phyloP scores from a whole-genome alignment of 2,797 vertebrate genomes.

The Schizothorax lantsangensis region DNA sequence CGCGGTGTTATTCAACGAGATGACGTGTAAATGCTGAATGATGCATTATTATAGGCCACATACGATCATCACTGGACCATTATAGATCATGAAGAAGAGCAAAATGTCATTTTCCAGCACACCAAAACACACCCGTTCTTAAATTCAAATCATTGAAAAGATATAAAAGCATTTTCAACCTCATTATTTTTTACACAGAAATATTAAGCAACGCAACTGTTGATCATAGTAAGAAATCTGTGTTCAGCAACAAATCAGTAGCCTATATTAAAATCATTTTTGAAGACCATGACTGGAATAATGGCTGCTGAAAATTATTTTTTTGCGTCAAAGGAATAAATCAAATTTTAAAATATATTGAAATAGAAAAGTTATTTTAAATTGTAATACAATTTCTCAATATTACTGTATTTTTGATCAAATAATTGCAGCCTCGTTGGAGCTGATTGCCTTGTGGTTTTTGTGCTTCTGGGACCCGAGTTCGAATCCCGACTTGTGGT shows the following conservation, averaged over 20 bases:
- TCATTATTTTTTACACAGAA: background rate
- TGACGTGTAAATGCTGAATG: conserved; percentile 44
- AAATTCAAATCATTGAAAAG: background rate
- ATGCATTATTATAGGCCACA: background rate
- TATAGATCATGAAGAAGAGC: background rate
- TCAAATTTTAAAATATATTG: background rate
- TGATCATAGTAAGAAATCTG: background rate
- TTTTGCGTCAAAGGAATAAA: background rate
- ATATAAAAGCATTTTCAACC: background rate
- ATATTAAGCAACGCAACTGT: background rate
- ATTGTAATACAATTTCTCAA: background rate
- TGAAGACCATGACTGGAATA: background rate
- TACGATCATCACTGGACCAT: background rate
- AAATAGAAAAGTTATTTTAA: background rate
- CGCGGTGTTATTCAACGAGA: conserved; percentile 40
- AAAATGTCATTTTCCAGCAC: background rate
- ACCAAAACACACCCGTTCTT: background rate
- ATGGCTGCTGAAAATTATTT: background rate
- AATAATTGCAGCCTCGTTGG: too few relatives aligned
- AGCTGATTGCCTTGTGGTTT: too few relatives aligned
- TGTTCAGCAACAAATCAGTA: background rate
- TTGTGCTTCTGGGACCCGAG: too few relatives aligned
- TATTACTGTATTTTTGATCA: background rate
- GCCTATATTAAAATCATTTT: background rate
- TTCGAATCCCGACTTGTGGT: too few relatives aligned